Percentiles rank a stretch among this genome's conserved stretches.
phyloP scores from a whole-genome alignment of 2,113 vertebrate genomes.

The Silurus asotus region DNA sequence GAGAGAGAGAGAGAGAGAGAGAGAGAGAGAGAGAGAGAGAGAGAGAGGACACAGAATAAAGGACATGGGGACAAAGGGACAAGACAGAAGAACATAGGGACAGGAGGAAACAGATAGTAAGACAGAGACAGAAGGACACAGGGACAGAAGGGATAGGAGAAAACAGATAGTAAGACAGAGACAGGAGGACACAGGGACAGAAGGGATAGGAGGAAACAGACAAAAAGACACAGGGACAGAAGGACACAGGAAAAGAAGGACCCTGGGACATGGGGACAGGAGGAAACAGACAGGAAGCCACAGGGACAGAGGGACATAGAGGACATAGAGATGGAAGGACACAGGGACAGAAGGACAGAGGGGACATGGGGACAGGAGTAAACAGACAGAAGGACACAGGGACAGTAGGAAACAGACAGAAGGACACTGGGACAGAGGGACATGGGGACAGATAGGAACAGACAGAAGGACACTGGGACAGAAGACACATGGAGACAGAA shows the following conservation, averaged over 20 bases:
- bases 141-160: too few relatives aligned
- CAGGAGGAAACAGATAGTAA: background rate
- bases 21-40: constrained; percentile 23
- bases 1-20: constrained; percentile 27
- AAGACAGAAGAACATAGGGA: constrained; percentile 8
- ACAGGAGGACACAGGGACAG: too few relatives aligned
- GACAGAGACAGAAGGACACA: too few relatives aligned
- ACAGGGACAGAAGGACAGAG: background rate
- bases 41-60: background rate
- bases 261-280: too few relatives aligned
- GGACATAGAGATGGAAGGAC: too few relatives aligned
- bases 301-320: constrained; percentile 10
- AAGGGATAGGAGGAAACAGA: too few relatives aligned
- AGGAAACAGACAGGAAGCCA: too few relatives aligned
- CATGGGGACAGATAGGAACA: background rate
- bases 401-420: background rate
- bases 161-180: too few relatives aligned
- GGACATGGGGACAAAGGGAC: background rate
- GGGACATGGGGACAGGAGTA: background rate
- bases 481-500: too few relatives aligned
- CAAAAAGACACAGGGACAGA: too few relatives aligned
- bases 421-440: background rate
- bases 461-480: background rate
- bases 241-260: too few relatives aligned
- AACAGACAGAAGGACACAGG: background rate